Evolutionary conservation across 1,140 invertebrate species (phyloP), one percentile per base, ranked within the genome.

Genomic region (Parasteatoda tepidariorum): DNA sequence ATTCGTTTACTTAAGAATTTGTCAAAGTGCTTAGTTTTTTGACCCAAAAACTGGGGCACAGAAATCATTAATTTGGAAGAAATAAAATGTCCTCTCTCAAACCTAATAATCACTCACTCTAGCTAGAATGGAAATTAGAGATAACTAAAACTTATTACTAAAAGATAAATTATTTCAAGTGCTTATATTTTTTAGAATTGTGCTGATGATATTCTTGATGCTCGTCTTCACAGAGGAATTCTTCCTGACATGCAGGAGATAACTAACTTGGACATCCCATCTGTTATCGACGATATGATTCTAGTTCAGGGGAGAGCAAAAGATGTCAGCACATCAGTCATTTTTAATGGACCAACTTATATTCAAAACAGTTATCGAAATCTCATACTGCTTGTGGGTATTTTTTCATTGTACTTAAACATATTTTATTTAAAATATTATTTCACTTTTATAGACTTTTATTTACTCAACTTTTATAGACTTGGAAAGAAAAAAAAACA

Each of bases 231-330:
- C 24, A 78, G 30, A 15, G 61, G 26, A 13, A 28, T 78, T 26
- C 34, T 78, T 38, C 75, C 75, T 7, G 41, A 41, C 31, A 22
- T 78, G 13, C 3, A 18, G 1, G 11, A 18, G 24, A 26, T 78
- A 11, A 55, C 18, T 30, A 18, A 6, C 18, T 78, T 26, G 24
- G 24, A 54, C 6, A 31, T 78, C 24, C 75, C 75, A 11, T 0
- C 28, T 24, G 15, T 34, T 9, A 41, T 78, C 33, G 38, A 78
- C 33, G 75, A 78, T 57, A 55, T 78, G 75, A 41, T 78, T 34
- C 24, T 78, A 6, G n/a, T 78, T 6, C 75, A 78, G 67, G 75
- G 75, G 15, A 78, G 24, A 78, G 41, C 22, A 26, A 78, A 67
- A 55, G 62, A 67, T 28, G 31, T 38, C 22, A 0, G 3, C 3